A percentile compares a stretch with the other conserved stretches of the same genome.
These are phyloP conservation scores for Monochamus alternatus DNA, from an alignment of 2,888 invertebrate genomes.

Conservation along the genomic window DNA sequence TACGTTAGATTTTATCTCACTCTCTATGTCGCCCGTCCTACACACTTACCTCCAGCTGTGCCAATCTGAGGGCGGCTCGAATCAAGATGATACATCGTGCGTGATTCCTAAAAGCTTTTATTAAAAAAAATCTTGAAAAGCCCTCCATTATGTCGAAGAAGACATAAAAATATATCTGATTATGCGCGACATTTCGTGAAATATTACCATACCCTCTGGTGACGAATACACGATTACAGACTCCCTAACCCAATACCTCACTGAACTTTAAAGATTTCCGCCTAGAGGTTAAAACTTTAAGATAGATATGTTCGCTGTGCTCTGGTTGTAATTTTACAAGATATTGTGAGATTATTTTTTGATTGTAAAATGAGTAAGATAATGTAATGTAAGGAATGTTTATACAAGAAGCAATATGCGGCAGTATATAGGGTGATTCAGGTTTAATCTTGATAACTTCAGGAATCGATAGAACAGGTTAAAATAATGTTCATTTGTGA, in stretches of 20 bases:
- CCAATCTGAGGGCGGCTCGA: background rate
- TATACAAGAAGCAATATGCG: no score
- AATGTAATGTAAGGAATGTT: no score
- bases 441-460: no score
- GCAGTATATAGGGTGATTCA: no score
- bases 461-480: no score
- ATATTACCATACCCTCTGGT: conserved; percentile 6
- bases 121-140: background rate
- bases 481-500: no score
- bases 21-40: conserved; percentile 1
- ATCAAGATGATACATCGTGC: conserved; percentile 4
- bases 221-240: background rate
- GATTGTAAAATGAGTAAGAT: no score
- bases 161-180: conserved; percentile 3
- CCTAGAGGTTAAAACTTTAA: no score
- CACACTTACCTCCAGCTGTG: background rate
- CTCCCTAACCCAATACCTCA: background rate
- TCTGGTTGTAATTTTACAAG: no score
- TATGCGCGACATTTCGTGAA: background rate
- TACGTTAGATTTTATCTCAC: background rate
- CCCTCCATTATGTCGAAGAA: background rate
- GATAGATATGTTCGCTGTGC: no score
- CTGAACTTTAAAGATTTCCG: no score
- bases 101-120: conserved; percentile 5
- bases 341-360: no score